phyloP scores from a whole-genome alignment of 2,113 vertebrate species.

The Heloderma charlesbogerti region DNA sequence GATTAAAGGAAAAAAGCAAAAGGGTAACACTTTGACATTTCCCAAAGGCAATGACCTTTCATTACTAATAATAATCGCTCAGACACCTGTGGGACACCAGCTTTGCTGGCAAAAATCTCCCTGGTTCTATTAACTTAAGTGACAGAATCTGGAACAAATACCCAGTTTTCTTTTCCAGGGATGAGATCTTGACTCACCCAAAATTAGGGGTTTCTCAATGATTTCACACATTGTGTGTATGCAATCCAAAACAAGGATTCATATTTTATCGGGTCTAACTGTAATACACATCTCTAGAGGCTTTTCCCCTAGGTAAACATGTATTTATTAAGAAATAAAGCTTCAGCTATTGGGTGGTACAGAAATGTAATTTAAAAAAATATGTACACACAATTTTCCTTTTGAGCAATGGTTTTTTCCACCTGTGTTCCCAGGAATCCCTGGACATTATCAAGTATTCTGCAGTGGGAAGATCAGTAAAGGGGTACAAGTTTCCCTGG shows the following conservation, averaged over 20 bases:
- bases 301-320: neutral
- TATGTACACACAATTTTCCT: neutral
- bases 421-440: neutral
- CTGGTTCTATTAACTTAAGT: neutral
- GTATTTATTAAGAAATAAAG: neutral
- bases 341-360: too few species aligned
- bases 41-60: conserved; percentile 13
- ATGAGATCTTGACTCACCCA: neutral
- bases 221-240: neutral
- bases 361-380: too few species aligned
- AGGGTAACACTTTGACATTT: conserved; percentile 23
- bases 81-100: conserved; percentile 1
- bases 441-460: neutral
- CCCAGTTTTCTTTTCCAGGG: neutral
- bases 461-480: too few species aligned
- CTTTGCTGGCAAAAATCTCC: conserved; percentile 4
- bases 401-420: neutral
- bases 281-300: neutral
- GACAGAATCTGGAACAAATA: neutral
- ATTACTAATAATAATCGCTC: conserved; percentile 11
- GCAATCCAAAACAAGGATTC: neutral
- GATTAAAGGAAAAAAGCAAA: conserved; percentile 42
- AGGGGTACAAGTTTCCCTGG: too few species aligned
- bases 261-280: neutral
- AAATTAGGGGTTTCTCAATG: neutral